Conservation (phyloP, 2,797 vertebrate genomes). For the Dallia pectoralis region DNA sequence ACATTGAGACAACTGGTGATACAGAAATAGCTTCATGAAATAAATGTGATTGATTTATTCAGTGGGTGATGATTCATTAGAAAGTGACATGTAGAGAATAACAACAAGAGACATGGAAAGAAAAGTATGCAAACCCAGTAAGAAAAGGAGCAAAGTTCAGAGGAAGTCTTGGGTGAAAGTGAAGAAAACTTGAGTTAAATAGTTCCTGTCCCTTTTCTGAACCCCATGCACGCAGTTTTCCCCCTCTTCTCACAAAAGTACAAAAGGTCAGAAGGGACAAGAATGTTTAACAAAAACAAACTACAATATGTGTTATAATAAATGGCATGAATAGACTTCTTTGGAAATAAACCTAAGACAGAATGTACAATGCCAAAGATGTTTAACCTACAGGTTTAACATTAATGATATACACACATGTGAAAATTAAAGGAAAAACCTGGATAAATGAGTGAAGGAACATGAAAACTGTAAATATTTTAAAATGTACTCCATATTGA, state of each 20-base stretch:
- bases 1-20: too few relatives aligned
- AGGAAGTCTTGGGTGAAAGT: slow-evolving; percentile 32
- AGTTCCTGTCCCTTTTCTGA: slow-evolving; percentile 39
- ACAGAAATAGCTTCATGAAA: too few relatives aligned
- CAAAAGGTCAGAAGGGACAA: slow-evolving; percentile 59
- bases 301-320: slow-evolving; percentile 28
- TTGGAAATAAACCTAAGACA: slow-evolving; percentile 67
- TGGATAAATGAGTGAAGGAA: too few relatives aligned
- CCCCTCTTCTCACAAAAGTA: slow-evolving; percentile 47
- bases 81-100: slow-evolving; percentile 1
- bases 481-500: too few relatives aligned
- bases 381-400: not conserved
- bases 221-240: slow-evolving; percentile 22
- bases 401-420: not conserved
- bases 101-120: not conserved
- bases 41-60: not conserved
- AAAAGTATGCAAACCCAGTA: not conserved
- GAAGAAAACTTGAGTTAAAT: slow-evolving; percentile 48
- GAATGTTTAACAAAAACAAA: slow-evolving; percentile 71
- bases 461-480: too few relatives aligned
- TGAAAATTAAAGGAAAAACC: too few relatives aligned
- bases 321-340: slow-evolving; percentile 69
- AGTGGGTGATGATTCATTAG: not conserved
- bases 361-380: slow-evolving; percentile 48
- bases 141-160: not conserved